Evolutionary conservation across 2,888 invertebrate genomes (phyloP), one percentile per base, ranked within the genome.

Genomic region (Oscheius sp.): DNA sequence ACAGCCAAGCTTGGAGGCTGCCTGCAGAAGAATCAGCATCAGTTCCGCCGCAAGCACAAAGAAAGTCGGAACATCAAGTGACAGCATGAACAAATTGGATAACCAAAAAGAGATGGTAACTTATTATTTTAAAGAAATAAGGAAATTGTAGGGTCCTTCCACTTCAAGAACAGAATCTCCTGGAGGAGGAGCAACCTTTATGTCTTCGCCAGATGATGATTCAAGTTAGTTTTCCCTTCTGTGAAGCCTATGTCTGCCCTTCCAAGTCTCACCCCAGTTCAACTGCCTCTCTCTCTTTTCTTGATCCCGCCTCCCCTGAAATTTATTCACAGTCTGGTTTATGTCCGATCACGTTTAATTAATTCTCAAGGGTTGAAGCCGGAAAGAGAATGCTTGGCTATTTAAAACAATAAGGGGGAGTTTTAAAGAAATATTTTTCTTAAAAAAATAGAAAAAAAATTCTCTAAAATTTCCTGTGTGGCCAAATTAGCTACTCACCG

Each of bases 131-230:
- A 12, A 4, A 39, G 25, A 4, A 42, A 29, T 6, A 29, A 29
- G 5, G 2, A 2, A 31, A 15, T 33, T 55, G 31, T 39, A 42
- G 58, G 15, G 15, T 31, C 33, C 58, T 23, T 58, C 58, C 1
- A 42, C 58, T 12, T 58, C 58, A 3, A n/a, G 23, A 20, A 25
- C 27, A 39, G 58, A 58, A 23, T 61, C 61, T 12, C 31, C 45
- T 17, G 45, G 45, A 2, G 33, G 76, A 76, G n/a, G n/a, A 39
- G 77, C 76, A 2, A 50, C 74, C n/a, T 84, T 82, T 53, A 77
- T 84, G 81, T 80, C 75, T 64, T 82, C 81, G 10, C 84, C 84
- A 12, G 84, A 84, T 46, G 84, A 84, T 31, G 84, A 84, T 48
- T 72, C 80, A 50, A 84, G 84, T 84, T 39, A 69, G 84, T 81